phyloP scores from a whole-genome alignment of 53 echinoderm and acorn worm genomes.

The Pentamera pediparva region DNA sequence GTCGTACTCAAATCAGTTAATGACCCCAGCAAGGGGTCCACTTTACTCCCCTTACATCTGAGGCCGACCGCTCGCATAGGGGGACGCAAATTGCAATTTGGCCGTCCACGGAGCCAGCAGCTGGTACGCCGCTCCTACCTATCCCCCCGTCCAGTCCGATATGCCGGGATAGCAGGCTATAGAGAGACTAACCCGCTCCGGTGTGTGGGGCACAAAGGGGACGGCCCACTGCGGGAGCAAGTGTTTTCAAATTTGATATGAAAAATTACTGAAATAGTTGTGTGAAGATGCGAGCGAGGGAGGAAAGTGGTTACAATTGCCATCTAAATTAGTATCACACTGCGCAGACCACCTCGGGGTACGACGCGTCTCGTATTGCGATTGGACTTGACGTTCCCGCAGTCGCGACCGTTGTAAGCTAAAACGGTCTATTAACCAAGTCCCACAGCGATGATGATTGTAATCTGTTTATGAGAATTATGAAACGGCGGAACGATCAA shows the following conservation, averaged over 20 bases:
- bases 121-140: conserved; percentile 3
- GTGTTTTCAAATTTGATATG: conserved; percentile 46
- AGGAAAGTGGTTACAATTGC: conserved; percentile 43
- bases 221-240: conserved; percentile 22
- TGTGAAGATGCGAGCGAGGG: conserved; percentile 20
- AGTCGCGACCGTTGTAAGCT: conserved; percentile 21
- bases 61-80: conserved; percentile 27
- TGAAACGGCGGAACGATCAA: not conserved
- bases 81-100: conserved; percentile 32
- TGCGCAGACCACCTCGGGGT: conserved; percentile 29
- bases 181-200: not conserved
- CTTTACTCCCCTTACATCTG: conserved; percentile 22
- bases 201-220: conserved; percentile 26
- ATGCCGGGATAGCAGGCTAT: no score
- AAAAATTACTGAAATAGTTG: conserved; percentile 42
- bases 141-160: not conserved
- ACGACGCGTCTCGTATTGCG: conserved; percentile 12
- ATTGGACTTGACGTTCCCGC: conserved; percentile 33
- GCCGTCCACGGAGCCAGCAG: not conserved
- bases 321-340: conserved; percentile 27
- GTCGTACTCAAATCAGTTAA: conserved; percentile 20
- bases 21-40: conserved; percentile 31
- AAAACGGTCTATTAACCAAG: conserved; percentile 18
- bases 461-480: conserved; percentile 28
- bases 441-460: conserved; percentile 9